Conservation (phyloP, 1,140 invertebrate species). For the Olivierus martensii region DNA sequence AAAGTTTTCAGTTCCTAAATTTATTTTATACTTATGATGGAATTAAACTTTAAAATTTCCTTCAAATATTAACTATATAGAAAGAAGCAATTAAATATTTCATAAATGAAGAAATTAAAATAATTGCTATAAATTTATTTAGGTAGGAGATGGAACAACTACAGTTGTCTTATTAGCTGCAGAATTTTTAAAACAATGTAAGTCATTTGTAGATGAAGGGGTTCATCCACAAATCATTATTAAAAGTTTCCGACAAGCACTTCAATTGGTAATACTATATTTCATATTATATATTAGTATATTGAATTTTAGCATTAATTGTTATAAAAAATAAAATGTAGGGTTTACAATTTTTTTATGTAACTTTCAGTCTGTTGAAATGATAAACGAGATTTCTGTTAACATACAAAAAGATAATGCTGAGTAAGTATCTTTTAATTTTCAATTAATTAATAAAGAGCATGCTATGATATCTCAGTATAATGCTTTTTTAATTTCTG, state of each 20-base stretch:
- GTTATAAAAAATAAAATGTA: too few relatives aligned
- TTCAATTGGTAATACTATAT: constrained; percentile 40
- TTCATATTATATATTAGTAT: too few relatives aligned
- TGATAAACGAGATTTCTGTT: constrained; percentile 72
- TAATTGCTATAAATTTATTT: too few relatives aligned
- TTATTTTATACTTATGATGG: too few relatives aligned
- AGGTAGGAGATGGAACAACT: constrained; percentile 97
- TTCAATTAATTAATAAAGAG: neutral
- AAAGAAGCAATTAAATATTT: too few relatives aligned
- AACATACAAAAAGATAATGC: constrained; percentile 39
- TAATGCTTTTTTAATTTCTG: neutral
- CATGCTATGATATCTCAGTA: too few relatives aligned
- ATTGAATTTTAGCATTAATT: too few relatives aligned
- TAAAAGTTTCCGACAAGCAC: constrained; percentile 65
- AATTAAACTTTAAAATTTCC: too few relatives aligned
- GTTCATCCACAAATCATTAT: constrained; percentile 92
- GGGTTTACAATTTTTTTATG: constrained; percentile 1
- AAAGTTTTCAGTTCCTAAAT: too few relatives aligned
- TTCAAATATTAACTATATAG: too few relatives aligned
- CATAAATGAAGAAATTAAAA: too few relatives aligned
- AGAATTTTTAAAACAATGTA: constrained; percentile 89
- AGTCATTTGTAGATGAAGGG: constrained; percentile 91
- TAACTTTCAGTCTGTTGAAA: constrained; percentile 49
- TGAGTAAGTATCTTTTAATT: constrained; percentile 24
- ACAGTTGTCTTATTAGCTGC: constrained; percentile 89